phyloP scores from a whole-genome alignment of 2,888 invertebrate species.

The Meganola albula region DNA sequence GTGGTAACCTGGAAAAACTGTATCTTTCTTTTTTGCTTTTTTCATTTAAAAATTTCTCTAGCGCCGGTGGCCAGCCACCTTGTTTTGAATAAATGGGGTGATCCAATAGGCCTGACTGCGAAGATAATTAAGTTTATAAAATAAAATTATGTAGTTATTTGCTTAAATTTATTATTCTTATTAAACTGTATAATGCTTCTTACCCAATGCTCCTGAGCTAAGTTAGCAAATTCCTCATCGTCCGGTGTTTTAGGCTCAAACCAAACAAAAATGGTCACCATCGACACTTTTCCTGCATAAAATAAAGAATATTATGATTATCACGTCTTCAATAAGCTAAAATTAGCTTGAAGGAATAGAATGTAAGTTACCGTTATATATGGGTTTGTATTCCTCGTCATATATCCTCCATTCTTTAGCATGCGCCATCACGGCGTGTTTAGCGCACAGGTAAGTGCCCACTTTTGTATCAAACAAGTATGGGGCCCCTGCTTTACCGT shows the following conservation, averaged over 20 bases:
- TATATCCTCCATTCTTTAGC: slow-evolving; percentile 77
- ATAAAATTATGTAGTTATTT: background rate
- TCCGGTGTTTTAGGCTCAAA: slow-evolving; percentile 59
- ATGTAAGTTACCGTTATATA: slow-evolving; percentile 54
- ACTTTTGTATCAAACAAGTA: slow-evolving; percentile 11
- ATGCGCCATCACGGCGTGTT: slow-evolving; percentile 81
- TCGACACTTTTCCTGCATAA: slow-evolving; percentile 36
- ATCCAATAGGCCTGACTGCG: slow-evolving; percentile 30
- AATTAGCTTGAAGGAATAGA: too few species aligned
- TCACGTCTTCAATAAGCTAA: too few species aligned
- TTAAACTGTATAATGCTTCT: background rate
- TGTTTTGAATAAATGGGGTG: slow-evolving; percentile 44
- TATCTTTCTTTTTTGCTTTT: slow-evolving; percentile 32
- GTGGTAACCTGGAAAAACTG: slow-evolving; percentile 5
- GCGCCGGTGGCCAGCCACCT: slow-evolving; percentile 47
- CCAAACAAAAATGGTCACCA: slow-evolving; percentile 52
- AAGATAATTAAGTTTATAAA: background rate
- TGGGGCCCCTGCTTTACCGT: slow-evolving; percentile 12
- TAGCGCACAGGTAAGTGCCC: slow-evolving; percentile 39
- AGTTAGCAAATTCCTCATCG: slow-evolving; percentile 72
- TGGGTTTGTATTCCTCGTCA: slow-evolving; percentile 63
- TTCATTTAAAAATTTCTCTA: slow-evolving; percentile 36
- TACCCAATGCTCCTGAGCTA: slow-evolving; percentile 57
- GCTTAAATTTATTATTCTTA: too few species aligned
- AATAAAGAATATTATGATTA: background rate